Evolutionary conservation across 2,888 invertebrate species (phyloP), one percentile per base, ranked within the genome.

Genomic region (Tetramorium bicarinatum): DNA sequence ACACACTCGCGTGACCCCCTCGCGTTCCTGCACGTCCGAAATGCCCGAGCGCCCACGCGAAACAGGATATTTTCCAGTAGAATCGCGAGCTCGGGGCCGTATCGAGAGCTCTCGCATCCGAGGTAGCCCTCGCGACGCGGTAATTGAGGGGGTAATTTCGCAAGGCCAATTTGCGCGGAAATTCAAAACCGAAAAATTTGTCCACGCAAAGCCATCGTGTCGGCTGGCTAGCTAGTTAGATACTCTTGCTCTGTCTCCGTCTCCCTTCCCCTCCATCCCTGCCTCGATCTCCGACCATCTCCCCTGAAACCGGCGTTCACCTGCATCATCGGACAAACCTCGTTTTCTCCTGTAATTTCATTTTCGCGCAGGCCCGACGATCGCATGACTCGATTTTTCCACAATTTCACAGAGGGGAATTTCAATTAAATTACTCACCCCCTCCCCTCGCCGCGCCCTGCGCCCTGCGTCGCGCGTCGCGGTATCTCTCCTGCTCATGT

Each of bases 321-420:
- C 92, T 92, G 93, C 92, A 93, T 93, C 94, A 93, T 93, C 91
- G 92, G 89, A 72, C 92, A 92, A 93, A 93, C 91, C 90, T 90
- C 91, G 92, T 94, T 94, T 92, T 88, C 92, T 91, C 90, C 88
- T 90, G 87, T 93, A 93, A 94, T 94, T 93, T 91, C 91, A 94
- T 94, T 94, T 94, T 94, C 93, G 92, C 93, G 88, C 90, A 91
- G 87, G 59, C 88, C 89, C 86, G 83, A 81, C 92, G 90, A 93
- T 93, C 93, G 92, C 91, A 91, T 92, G 93, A 93, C 93, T 93
- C 93, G 93, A 94, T 94, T 94, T 94, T 94, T 94, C 91, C 91
- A 92, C 94, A 93, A 94, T 93, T 93, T 93, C 88, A 80, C 79
- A 85, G 83, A 84, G 84, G 89, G 79, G 88, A 89, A 91, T 93